A percentile compares a stretch with the other conserved stretches of the same genome.
Evolutionary conservation across 2,888 invertebrate genomes (phyloP).

Genomic region (Siphlonurus alternatus): DNA sequence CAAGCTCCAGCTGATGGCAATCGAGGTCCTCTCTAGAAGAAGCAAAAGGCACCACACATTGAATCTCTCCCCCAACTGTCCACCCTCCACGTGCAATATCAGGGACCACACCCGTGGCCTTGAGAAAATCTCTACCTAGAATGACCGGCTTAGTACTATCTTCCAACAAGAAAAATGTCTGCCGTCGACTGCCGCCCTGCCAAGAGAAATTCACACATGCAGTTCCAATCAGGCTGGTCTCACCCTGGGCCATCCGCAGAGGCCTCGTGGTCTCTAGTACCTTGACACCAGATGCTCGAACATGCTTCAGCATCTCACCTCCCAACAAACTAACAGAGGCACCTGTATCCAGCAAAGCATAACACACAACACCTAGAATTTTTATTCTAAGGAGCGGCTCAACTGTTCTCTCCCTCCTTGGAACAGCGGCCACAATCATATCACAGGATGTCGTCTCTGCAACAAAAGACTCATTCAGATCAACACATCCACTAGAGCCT

Average conservation of each 20-base stretch:
- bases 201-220: background rate
- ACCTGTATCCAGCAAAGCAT: slow-evolving; percentile 11
- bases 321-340: slow-evolving; percentile 8
- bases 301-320: background rate
- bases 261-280: background rate
- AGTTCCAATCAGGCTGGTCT: background rate
- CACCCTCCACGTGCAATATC: background rate
- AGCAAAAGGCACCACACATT: background rate
- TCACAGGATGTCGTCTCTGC: too few species aligned
- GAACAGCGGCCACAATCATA: background rate
- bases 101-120: background rate
- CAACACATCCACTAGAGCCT: too few species aligned
- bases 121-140: background rate
- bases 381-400: background rate
- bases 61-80: background rate
- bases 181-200: background rate
- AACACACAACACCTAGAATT: background rate
- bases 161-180: background rate
- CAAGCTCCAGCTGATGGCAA: too few species aligned
- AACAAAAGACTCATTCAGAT: too few species aligned
- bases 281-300: background rate
- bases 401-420: background rate
- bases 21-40: too few species aligned
- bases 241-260: background rate
- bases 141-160: background rate